Conservation (phyloP, 1,140 invertebrate genomes). For the Apolygus lucorum region DNA sequence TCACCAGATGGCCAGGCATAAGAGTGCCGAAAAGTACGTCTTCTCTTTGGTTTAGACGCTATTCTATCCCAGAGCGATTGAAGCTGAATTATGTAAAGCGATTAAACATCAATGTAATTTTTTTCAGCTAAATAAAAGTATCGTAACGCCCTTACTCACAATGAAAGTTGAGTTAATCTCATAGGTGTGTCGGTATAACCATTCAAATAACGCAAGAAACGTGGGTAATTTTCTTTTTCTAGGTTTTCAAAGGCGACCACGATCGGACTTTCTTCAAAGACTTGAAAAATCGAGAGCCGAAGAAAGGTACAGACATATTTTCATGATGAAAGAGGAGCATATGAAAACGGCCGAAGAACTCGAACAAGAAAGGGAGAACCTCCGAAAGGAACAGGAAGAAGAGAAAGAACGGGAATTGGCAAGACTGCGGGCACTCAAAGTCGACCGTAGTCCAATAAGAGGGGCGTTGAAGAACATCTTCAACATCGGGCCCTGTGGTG, state of each 20-base stretch:
- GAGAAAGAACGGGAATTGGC: neutral
- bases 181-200: no score
- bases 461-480: neutral
- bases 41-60: no score
- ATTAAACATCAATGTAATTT: no score
- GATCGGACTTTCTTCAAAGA: neutral
- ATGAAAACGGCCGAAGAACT: neutral
- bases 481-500: neutral
- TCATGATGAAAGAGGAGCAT: conserved; percentile 2
- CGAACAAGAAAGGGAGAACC: neutral
- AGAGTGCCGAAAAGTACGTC: neutral
- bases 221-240: no score
- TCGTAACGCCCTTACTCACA: no score
- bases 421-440: neutral
- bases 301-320: neutral
- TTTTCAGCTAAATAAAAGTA: no score
- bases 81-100: no score
- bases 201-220: no score
- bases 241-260: neutral
- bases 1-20: neutral
- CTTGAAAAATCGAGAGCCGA: neutral
- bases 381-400: neutral
- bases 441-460: neutral
- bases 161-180: no score
- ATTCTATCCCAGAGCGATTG: no score